phyloP scores from a whole-genome alignment of 1,140 invertebrate species.

The Hestina assimilis region DNA sequence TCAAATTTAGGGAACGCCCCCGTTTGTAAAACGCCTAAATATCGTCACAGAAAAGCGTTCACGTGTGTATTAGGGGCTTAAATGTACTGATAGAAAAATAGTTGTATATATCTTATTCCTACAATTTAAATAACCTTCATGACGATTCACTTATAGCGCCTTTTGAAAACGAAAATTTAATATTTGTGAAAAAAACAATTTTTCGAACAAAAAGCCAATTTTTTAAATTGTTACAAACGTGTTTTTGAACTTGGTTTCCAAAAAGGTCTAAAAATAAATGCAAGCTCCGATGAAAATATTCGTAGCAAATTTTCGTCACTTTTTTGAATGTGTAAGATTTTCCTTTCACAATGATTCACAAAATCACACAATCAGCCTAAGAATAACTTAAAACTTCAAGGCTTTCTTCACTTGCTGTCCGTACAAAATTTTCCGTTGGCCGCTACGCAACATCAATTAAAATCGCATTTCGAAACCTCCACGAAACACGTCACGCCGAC shows the following conservation, averaged over 20 bases:
- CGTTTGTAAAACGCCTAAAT: conserved; percentile 32
- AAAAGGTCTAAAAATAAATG: no score
- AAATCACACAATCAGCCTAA: background rate
- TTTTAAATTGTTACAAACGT: no score
- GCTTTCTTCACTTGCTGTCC: conserved; percentile 26
- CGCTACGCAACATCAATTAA: conserved; percentile 64
- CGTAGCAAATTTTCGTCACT: background rate
- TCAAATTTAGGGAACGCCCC: conserved; percentile 64
- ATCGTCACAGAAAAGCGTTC: conserved; percentile 25
- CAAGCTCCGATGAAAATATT: background rate
- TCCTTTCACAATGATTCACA: background rate
- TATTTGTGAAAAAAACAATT: no score
- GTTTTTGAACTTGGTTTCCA: no score
- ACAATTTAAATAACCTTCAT: no score
- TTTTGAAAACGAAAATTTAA: no score
- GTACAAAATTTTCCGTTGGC: conserved; percentile 34
- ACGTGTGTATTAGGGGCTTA: conserved; percentile 31
- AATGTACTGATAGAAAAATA: conserved; percentile 14
- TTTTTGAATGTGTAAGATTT: no score
- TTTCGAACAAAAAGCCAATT: no score
- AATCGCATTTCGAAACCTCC: conserved; percentile 62
- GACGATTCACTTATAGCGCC: no score
- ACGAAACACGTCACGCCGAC: conserved; percentile 43
- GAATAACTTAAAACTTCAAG: background rate
- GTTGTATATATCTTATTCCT: no score